phyloP scores from a whole-genome alignment of 2,113 vertebrate genomes.

The Sapayoa aenigma region DNA sequence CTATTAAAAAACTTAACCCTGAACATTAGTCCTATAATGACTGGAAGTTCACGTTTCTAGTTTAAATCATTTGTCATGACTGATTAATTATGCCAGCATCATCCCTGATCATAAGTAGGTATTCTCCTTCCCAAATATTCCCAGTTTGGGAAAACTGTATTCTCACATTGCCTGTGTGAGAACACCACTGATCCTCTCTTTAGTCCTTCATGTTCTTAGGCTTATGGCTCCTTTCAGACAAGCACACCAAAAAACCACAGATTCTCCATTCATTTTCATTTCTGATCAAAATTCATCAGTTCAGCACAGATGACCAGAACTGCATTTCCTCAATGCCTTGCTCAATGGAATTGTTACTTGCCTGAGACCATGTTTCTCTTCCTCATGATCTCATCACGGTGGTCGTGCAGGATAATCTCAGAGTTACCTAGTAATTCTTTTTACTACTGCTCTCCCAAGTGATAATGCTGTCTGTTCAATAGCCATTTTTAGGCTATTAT shows the following conservation, averaged over 20 bases:
- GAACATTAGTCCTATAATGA: neutral
- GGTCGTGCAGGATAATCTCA: neutral
- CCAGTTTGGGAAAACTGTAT: neutral
- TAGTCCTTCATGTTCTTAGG: neutral
- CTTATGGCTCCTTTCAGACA: neutral
- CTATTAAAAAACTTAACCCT: neutral
- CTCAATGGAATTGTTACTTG: neutral
- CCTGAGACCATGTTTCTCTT: neutral
- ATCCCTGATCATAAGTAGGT: neutral
- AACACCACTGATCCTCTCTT: neutral
- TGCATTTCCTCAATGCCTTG: neutral
- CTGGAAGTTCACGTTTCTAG: neutral
- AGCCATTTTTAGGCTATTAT: neutral
- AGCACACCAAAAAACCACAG: neutral
- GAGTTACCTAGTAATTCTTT: neutral
- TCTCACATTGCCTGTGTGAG: neutral
- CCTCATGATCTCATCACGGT: neutral
- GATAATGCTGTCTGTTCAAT: neutral
- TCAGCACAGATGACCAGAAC: neutral
- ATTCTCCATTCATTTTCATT: neutral
- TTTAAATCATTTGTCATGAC: neutral
- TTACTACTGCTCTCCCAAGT: neutral
- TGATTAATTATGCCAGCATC: neutral
- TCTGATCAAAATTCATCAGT: neutral
- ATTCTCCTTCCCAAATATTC: neutral